phyloP scores from a whole-genome alignment of 1,140 invertebrate genomes.

The Solenopsis invicta region DNA sequence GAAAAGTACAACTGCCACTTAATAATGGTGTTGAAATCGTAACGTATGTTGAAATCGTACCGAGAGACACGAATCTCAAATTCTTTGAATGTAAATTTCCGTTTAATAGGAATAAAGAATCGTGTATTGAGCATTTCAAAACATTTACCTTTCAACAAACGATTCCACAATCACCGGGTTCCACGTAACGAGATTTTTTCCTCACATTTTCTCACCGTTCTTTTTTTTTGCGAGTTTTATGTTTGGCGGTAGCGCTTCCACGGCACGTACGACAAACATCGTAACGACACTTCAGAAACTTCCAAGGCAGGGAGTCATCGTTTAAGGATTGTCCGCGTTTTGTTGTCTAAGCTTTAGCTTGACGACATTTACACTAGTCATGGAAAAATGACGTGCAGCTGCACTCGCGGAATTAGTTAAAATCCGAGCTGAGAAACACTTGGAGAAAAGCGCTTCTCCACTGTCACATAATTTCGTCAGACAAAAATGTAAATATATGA shows the following conservation, averaged over 20 bases:
- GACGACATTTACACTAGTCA: slow-evolving; percentile 58
- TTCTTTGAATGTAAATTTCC: background rate
- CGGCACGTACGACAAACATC: slow-evolving; percentile 80
- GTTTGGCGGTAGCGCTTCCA: slow-evolving; percentile 66
- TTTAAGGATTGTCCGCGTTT: slow-evolving; percentile 66
- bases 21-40: slow-evolving; percentile 18
- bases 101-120: background rate
- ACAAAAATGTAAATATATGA: background rate
- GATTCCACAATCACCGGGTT: background rate
- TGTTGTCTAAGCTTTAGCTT: slow-evolving; percentile 6
- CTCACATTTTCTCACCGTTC: slow-evolving; percentile 54
- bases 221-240: slow-evolving; percentile 53
- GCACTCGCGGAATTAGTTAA: slow-evolving; percentile 32
- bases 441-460: background rate
- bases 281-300: slow-evolving; percentile 69
- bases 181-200: slow-evolving; percentile 1
- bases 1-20: slow-evolving; percentile 13
- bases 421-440: background rate
- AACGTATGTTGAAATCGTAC: background rate
- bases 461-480: background rate
- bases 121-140: background rate
- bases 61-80: background rate
- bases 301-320: slow-evolving; percentile 62
- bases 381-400: slow-evolving; percentile 51
- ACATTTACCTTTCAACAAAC: background rate